Evolutionary conservation across 2,797 vertebrate genomes (phyloP), one percentile per base, ranked within the genome.

Genomic region (Anniella stebbinsi): DNA sequence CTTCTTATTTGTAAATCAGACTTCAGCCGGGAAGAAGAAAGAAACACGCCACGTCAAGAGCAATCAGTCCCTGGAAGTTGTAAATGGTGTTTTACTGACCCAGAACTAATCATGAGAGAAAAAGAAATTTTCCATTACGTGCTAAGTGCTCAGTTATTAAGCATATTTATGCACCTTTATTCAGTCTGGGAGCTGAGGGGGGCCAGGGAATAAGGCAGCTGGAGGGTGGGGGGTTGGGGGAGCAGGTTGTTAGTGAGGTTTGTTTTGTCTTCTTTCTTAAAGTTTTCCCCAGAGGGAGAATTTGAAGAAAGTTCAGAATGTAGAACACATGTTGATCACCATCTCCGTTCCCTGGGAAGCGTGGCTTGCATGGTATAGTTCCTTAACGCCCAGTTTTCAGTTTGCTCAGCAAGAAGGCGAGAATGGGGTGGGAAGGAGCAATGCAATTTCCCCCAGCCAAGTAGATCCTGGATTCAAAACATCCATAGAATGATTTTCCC

Each of bases 1-100:
- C 54, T 41, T 73, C 83, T 81, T 92, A 81, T 89, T 91, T 89
- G 87, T 80, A 93, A 89, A 84, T 45, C 51, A 80, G 88, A 92
- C 85, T 93, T 87, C 85, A 80, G 85, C 51, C 89, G 67, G 86
- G 86, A 80, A 83, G 84, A 17, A 33, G 88, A 90, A 89, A 83
- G 81, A 66, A 67, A 54, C 86, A 60, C 54, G 36, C n/a, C n/a
- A 89, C 36, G 94, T 95, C 94, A 93, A 85, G 89, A 90, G 77
- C 87, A 84, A 95, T 95, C 91, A 91, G 87, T 82, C 86, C 91
- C 63, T 91, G 89, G 89, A 87, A 93, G 93, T 94, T 94, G 94
- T 96, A 96, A 97, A 96, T 96, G 96, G 97, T 87, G 93, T 95
- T 90, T 95, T 93, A 96, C 86, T 95, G 95, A 95, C 93, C 94